Percentiles rank a stretch among this genome's conserved stretches.
phyloP scores from a whole-genome alignment of 2,113 vertebrate species.

The Nyctibius bracteatus region DNA sequence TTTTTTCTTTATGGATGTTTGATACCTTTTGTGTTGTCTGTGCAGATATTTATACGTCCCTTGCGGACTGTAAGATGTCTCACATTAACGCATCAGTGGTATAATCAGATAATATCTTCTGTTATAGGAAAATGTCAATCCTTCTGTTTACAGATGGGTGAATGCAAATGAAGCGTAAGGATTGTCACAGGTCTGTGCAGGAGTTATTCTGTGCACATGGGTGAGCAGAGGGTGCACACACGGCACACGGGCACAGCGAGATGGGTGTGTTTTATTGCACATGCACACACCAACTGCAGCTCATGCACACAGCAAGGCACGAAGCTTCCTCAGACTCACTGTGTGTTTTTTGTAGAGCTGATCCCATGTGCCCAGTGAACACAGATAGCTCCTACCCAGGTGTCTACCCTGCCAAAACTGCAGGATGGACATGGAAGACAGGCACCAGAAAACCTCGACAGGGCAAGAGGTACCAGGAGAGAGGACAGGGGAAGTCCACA shows the following conservation, averaged over 20 bases:
- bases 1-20: background rate
- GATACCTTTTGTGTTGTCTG: background rate
- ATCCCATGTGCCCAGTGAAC: background rate
- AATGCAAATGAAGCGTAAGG: background rate
- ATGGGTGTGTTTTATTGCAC: background rate
- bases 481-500: rapidly evolving
- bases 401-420: background rate
- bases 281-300: background rate
- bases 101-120: background rate
- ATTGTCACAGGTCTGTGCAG: background rate
- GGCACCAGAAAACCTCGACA: background rate
- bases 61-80: background rate
- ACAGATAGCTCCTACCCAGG: background rate
- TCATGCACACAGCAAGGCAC: background rate
- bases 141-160: background rate
- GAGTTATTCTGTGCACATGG: background rate
- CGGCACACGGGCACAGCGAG: background rate
- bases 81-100: too few relatives aligned
- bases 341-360: background rate
- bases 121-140: background rate
- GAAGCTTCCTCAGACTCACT: background rate
- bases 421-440: background rate
- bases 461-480: background rate
- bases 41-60: background rate
- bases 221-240: background rate